phyloP scores from a whole-genome alignment of 2,888 invertebrate genomes.

The Chrysotoxum bicinctum region DNA sequence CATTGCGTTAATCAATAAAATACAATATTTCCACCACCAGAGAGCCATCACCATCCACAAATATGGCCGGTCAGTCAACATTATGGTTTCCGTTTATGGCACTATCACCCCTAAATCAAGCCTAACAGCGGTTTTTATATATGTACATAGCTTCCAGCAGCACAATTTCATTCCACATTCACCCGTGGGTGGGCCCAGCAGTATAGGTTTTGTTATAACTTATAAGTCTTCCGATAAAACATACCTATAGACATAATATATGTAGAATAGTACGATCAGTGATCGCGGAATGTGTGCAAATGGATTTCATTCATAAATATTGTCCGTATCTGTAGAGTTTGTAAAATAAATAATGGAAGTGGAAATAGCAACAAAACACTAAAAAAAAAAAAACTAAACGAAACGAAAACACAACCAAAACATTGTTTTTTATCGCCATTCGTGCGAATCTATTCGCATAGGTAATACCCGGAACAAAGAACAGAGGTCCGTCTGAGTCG shows the following conservation, averaged over 20 bases:
- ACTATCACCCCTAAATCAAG: slow-evolving; percentile 55
- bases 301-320: slow-evolving; percentile 68
- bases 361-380: slow-evolving; percentile 20
- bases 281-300: slow-evolving; percentile 53
- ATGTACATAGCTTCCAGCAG: not conserved
- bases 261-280: slow-evolving; percentile 24
- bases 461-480: slow-evolving; percentile 3
- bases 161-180: slow-evolving; percentile 20
- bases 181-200: slow-evolving; percentile 2
- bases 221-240: slow-evolving; percentile 9
- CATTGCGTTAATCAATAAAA: slow-evolving; percentile 35
- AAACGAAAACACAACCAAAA: slow-evolving; percentile 26
- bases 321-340: slow-evolving; percentile 28
- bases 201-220: not conserved
- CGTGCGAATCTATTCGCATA: slow-evolving; percentile 35
- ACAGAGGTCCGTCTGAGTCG: not conserved
- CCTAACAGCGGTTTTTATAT: not conserved
- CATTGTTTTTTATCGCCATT: slow-evolving; percentile 25
- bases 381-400: not conserved
- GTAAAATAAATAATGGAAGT: slow-evolving; percentile 60
- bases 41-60: not conserved
- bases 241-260: not conserved
- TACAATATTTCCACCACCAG: not conserved
- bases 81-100: slow-evolving; percentile 28
- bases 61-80: slow-evolving; percentile 26